Evolutionary conservation across 1,140 invertebrate species (phyloP).

Genomic region (Carposina sasakii): DNA sequence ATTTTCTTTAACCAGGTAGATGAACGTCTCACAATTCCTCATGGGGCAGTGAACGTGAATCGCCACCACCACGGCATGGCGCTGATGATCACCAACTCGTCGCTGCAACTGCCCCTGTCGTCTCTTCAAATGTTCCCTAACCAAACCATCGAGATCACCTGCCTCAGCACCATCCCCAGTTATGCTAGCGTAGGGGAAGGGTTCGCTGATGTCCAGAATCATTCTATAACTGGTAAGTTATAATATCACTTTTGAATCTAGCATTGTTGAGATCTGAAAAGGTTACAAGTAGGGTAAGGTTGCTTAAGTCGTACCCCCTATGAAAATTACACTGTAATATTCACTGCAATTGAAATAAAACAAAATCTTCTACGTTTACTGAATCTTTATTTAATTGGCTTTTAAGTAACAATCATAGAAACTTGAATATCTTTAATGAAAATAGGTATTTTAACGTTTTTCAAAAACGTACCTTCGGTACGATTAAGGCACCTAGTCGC

Average conservation of each 20-base stretch:
- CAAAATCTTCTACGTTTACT: no score
- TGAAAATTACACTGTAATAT: no score
- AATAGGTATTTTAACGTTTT: no score
- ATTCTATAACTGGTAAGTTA: conserved; percentile 78
- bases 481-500: no score
- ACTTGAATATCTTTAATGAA: no score
- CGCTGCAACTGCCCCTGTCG: conserved; percentile 76
- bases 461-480: no score
- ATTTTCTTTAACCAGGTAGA: conserved; percentile 44
- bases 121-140: conserved; percentile 77
- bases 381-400: no score
- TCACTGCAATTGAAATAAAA: no score
- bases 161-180: conserved; percentile 81
- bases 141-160: conserved; percentile 79
- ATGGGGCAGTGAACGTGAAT: conserved; percentile 46
- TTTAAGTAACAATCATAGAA: no score
- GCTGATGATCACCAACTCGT: conserved; percentile 56
- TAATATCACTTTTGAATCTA: no score
- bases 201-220: conserved; percentile 79
- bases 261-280: neutral
- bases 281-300: neutral
- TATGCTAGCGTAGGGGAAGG: conserved; percentile 75
- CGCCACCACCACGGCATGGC: conserved; percentile 54
- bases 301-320: neutral
- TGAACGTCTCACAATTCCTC: conserved; percentile 53